Evolutionary conservation across 2,888 invertebrate species (phyloP).

Genomic region (Temnothorax rugatulus): DNA sequence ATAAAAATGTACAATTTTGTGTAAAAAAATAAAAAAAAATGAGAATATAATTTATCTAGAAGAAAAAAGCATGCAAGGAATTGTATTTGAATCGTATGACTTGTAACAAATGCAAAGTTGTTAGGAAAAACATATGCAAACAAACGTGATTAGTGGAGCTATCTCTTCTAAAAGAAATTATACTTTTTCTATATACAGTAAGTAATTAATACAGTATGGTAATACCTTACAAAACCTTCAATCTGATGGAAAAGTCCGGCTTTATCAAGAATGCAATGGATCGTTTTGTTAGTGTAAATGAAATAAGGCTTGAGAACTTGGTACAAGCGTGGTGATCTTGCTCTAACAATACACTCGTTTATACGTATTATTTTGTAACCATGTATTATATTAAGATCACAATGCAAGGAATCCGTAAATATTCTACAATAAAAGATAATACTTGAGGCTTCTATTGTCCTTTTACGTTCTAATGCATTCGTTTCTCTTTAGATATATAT

Average conservation of each 20-base stretch:
- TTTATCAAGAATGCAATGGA: slow-evolving; percentile 87
- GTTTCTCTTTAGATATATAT: background rate
- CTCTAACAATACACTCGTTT: slow-evolving; percentile 88
- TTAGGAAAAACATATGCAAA: slow-evolving; percentile 53
- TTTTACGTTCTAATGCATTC: background rate
- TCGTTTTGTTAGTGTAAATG: slow-evolving; percentile 87
- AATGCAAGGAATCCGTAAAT: slow-evolving; percentile 88
- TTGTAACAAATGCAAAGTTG: slow-evolving; percentile 4
- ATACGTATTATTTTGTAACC: slow-evolving; percentile 88
- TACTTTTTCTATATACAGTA: background rate
- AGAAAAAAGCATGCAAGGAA: slow-evolving; percentile 3
- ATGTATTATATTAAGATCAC: slow-evolving; percentile 89
- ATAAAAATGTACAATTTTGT: background rate
- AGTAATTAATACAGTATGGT: slow-evolving; percentile 40
- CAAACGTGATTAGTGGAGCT: slow-evolving; percentile 21
- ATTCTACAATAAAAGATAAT: slow-evolving; percentile 81
- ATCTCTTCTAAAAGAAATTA: slow-evolving; percentile 6
- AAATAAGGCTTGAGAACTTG: slow-evolving; percentile 87
- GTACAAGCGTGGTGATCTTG: slow-evolving; percentile 88
- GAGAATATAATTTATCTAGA: background rate
- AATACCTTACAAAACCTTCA: slow-evolving; percentile 85
- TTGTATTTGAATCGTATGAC: background rate
- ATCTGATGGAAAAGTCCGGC: slow-evolving; percentile 87
- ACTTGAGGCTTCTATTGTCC: slow-evolving; percentile 55
- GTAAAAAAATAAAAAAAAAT: background rate